phyloP scores from a whole-genome alignment of 2,797 vertebrate genomes.

The Thalassophryne amazonica region DNA sequence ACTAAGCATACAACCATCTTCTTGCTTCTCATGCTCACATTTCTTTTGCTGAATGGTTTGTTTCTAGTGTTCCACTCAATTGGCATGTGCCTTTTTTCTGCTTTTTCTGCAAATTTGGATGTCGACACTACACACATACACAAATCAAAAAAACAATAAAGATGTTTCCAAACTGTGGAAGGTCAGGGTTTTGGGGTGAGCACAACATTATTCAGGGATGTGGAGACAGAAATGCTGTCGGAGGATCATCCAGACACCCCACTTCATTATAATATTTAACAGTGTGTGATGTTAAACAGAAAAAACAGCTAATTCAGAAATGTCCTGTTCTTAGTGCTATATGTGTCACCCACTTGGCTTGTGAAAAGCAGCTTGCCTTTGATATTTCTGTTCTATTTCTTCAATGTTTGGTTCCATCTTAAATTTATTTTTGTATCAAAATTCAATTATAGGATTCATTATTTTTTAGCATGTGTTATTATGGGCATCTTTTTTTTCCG shows the following conservation, averaged over 20 bases:
- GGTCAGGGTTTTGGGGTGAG: constrained; percentile 49
- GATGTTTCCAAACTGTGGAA: constrained; percentile 49
- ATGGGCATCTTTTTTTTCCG: constrained; percentile 65
- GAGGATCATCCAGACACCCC: constrained; percentile 70
- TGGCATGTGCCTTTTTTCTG: constrained; percentile 85
- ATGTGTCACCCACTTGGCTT: constrained; percentile 82
- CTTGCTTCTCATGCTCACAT: constrained; percentile 57
- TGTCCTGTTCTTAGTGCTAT: constrained; percentile 79
- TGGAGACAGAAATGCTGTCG: constrained; percentile 68
- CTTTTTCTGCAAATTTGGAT: constrained; percentile 78
- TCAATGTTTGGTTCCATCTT: constrained; percentile 74
- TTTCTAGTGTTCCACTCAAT: constrained; percentile 74
- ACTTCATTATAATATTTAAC: constrained; percentile 73
- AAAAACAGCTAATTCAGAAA: constrained; percentile 68
- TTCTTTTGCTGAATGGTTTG: constrained; percentile 58
- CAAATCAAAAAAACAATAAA: background rate
- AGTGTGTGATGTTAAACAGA: constrained; percentile 73
- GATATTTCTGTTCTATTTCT: constrained; percentile 75
- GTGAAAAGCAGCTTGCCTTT: constrained; percentile 83
- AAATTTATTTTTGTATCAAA: constrained; percentile 84
- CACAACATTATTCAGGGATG: constrained; percentile 77
- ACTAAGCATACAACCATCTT: constrained; percentile 52
- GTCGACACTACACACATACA: constrained; percentile 65
- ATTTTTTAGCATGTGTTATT: constrained; percentile 78
- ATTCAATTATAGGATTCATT: constrained; percentile 76